Conservation (phyloP, 2,113 vertebrate species). For the Heterocephalus glaber region DNA sequence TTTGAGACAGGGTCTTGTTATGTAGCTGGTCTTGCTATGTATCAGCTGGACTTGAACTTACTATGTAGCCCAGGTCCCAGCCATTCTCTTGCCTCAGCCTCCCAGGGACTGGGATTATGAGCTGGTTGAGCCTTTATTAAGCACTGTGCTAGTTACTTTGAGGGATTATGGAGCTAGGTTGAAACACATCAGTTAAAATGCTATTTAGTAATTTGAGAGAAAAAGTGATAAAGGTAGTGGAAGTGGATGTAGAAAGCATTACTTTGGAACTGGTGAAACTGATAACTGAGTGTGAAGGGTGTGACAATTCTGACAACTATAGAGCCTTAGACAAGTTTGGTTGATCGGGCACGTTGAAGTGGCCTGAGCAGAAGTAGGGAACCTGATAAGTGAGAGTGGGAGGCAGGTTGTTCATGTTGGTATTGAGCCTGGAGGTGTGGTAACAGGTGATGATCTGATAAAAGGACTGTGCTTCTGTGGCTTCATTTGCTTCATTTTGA, state of each 20-base stretch:
- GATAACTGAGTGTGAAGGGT: neutral
- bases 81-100: neutral
- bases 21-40: neutral
- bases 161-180: neutral
- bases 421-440: slow-evolving; percentile 5
- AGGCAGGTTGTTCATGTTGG: slow-evolving; percentile 10
- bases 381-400: neutral
- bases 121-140: slow-evolving; percentile 23
- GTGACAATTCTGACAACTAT: neutral
- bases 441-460: slow-evolving; percentile 20
- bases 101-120: neutral
- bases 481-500: slow-evolving; percentile 54
- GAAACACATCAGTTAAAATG: slow-evolving; percentile 42
- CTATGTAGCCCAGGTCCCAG: neutral
- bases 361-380: neutral
- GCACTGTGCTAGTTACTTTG: slow-evolving; percentile 9
- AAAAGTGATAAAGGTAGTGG: neutral
- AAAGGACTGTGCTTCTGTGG: slow-evolving; percentile 34
- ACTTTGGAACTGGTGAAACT: neutral
- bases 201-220: neutral
- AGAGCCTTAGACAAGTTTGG: neutral
- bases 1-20: neutral
- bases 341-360: neutral
- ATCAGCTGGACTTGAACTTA: neutral
- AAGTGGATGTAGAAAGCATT: slow-evolving; percentile 3